Base-by-base conservation (phyloP, 2,797 vertebrate species). In the Clarias fuscus region DNA sequence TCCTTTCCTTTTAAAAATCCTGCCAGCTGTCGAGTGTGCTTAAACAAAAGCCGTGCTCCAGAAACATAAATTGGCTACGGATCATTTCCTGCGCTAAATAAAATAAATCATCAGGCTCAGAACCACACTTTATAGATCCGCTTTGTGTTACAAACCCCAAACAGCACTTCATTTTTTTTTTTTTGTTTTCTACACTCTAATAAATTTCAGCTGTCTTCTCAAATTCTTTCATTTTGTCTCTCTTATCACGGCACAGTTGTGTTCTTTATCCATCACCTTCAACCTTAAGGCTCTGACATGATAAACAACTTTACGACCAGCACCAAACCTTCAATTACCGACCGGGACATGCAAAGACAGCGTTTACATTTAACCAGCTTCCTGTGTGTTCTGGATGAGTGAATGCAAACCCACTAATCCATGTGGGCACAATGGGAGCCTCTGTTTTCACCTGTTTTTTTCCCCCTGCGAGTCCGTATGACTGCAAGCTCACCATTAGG, bases 261-360 rank as follows among this genome's bases (percentile, higher is more conserved):
- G 20, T 22, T 24, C 75, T 56, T 61, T 43, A 86, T 83, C 53
- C 33, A 43, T 85, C 71, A 72, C 61, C n/a, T 37, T 33, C 14
- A 48, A 61, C 58, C 13, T 82, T 30, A 20, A 87, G 82, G 67
- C 78, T 79, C 30, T 85, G 53, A 84, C 85, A 88, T 82, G 86
- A 84, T 87, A 87, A 88, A 87, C 84, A 90, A 87, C 67, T 90
- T 88, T 83, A 90, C 76, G 83, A 82, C 77, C 71, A 0, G 37
- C 24, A 82, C 61, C 65, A 85, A 87, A 18, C 76, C 85, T 48
- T 76, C 75, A 86, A 84, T 82, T 73, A 86, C 80, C 30, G 40
- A 30, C 1, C 43, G n/a, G 27, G 73, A 86, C 53, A 15, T 84
- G 87, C 71, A 78, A 64, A 82, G 72, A 48, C 61, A 53, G 71